Conservation (phyloP, 1,140 invertebrate genomes). For the Pseudoatta argentina region DNA sequence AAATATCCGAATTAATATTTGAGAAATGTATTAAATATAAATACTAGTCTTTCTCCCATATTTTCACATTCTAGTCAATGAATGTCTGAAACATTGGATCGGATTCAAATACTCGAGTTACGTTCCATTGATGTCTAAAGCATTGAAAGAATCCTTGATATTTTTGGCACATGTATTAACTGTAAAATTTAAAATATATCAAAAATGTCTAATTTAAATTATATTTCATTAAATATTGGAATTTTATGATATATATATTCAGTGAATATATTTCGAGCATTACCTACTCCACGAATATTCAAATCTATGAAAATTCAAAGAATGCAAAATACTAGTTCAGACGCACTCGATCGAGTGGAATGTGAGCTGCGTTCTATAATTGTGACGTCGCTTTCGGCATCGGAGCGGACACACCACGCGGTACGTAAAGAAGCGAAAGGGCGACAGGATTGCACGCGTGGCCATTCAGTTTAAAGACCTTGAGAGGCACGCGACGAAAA, state of each 20-base stretch:
- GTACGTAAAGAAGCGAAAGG: constrained; percentile 27
- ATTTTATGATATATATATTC: neutral
- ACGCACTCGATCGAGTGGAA: constrained; percentile 1
- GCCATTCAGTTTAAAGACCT: constrained; percentile 57
- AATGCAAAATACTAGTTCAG: neutral
- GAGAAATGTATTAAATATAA: constrained; percentile 37
- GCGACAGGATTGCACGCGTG: constrained; percentile 21
- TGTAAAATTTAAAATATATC: constrained; percentile 21
- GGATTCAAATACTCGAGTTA: neutral
- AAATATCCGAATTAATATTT: constrained; percentile 29
- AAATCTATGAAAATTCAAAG: constrained; percentile 30
- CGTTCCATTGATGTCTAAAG: constrained; percentile 30
- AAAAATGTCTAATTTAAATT: constrained; percentile 17
- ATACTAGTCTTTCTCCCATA: constrained; percentile 4
- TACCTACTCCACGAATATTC: neutral
- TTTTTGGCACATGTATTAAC: neutral
- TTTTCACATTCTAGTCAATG: constrained; percentile 13
- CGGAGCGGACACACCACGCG: neutral
- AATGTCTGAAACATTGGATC: constrained; percentile 1
- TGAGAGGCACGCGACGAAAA: constrained; percentile 64
- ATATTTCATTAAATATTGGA: constrained; percentile 22
- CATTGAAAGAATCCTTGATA: constrained; percentile 20
- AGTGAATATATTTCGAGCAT: neutral
- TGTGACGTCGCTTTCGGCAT: constrained; percentile 9
- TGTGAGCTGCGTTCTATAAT: neutral